Evolutionary conservation across 2,113 vertebrate species (phyloP).

Genomic region (Panurus biarmicus): DNA sequence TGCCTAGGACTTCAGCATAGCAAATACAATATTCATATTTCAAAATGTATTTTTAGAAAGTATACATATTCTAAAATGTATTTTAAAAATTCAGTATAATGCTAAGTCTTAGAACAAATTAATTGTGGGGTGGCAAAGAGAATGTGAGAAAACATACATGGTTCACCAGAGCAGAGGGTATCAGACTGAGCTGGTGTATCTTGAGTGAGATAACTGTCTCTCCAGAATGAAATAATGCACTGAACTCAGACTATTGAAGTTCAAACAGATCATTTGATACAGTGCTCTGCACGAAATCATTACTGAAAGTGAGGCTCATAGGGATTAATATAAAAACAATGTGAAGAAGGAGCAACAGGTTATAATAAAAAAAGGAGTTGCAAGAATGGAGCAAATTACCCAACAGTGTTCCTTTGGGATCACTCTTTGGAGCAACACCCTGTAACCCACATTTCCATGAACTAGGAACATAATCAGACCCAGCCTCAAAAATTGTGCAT

Average conservation of each 20-base stretch:
- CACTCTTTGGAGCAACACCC: background rate
- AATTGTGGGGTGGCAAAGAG: background rate
- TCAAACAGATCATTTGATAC: background rate
- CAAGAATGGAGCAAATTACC: background rate
- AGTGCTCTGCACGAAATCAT: background rate
- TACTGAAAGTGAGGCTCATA: background rate
- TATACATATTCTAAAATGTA: background rate
- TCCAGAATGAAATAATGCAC: background rate
- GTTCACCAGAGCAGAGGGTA: background rate
- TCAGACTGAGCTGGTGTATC: background rate
- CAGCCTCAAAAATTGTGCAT: background rate
- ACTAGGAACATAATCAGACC: background rate
- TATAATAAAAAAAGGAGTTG: background rate
- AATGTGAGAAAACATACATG: background rate
- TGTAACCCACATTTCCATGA: background rate
- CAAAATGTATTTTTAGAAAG: background rate
- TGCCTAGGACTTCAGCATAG: background rate
- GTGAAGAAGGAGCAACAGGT: background rate
- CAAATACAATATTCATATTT: background rate
- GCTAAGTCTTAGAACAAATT: background rate
- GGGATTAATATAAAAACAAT: background rate
- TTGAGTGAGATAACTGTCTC: background rate
- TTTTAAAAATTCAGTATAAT: background rate
- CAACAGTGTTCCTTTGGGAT: rapidly evolving
- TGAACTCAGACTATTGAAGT: background rate